Evolutionary conservation across 2,113 vertebrate genomes (phyloP).

Genomic region (Hyperopisus bebe): DNA sequence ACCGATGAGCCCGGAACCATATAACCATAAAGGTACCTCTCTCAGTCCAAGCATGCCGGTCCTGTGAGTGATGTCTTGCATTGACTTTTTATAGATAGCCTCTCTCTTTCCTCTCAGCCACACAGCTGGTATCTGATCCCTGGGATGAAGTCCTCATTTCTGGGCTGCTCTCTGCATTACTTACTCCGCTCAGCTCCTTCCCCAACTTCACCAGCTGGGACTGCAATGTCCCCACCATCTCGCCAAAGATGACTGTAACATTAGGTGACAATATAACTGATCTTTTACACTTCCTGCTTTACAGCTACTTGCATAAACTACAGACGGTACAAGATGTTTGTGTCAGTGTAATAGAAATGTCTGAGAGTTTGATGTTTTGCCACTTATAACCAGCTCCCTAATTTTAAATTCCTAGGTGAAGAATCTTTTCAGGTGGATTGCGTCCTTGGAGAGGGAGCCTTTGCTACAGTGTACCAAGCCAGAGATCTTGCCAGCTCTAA

Average conservation of each 20-base stretch:
- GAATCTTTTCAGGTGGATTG: slow-evolving; percentile 62
- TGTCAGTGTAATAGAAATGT: not conserved
- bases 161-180: slow-evolving; percentile 61
- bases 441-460: slow-evolving; percentile 84
- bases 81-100: not conserved
- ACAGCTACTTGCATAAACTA: not conserved
- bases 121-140: slow-evolving; percentile 65
- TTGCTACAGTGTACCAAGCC: slow-evolving; percentile 83
- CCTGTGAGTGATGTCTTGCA: not conserved
- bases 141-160: slow-evolving; percentile 72
- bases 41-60: slow-evolving; percentile 3
- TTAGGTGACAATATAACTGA: slow-evolving; percentile 62
- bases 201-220: slow-evolving; percentile 62
- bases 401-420: slow-evolving; percentile 54
- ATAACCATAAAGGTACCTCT: slow-evolving; percentile 23
- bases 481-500: slow-evolving; percentile 61
- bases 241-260: slow-evolving; percentile 60
- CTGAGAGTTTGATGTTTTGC: not conserved
- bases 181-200: slow-evolving; percentile 61
- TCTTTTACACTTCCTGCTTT: not conserved
- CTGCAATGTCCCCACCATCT: slow-evolving; percentile 61
- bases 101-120: not conserved
- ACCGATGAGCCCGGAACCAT: slow-evolving; percentile 35
- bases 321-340: not conserved
- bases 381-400: not conserved